Evolutionary conservation across 2,113 vertebrate species (phyloP), one percentile per base, ranked within the genome.

Genomic region (Muntiacus muntjak): DNA sequence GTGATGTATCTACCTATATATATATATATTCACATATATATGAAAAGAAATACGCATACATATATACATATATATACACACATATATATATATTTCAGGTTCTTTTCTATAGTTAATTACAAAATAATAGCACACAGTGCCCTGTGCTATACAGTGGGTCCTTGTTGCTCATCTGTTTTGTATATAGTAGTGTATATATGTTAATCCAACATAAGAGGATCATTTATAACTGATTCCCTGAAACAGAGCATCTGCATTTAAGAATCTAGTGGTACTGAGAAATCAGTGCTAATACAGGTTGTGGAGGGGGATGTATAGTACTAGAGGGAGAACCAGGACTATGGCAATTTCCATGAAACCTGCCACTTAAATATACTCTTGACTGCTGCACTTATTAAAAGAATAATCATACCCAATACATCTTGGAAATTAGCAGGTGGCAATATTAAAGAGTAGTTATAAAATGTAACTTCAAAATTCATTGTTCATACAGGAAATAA

Each of bases 391-490:
- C 14, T 97, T 96, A 94, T 94, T 95, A 93, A 93, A 91, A 91
- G 47, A 97, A 96, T 94, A 95, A 95, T 97, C 97, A 96, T 95
- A 96, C 36, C 91, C 57, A 91, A 97, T 95, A 85, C 82, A 96
- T 96, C 93, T 97, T 97, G 88, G 93, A 98, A 97, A 96, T 96
- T 96, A 96, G 64, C 67, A 97, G 96, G 87, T 89, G 91, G 33
- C 10, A 97, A 94, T 94, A 97, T 93, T 89, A 95, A 88, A 88
- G 50, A 45, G 7, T 91, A 55, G 9, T 47, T 55, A 91, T 95
- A 97, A 97, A 98, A 86, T 57, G 15, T 83, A 79, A 96, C 54
- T 91, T 91, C n/a, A 67, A 85, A 96, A 94, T 86, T 57, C 91
- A 96, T 93, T 79, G 74, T 91, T 97, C 91, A 91, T 92, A 89